A percentile compares a stretch with the other conserved stretches of the same genome.
phyloP scores from a whole-genome alignment of 2,888 invertebrate genomes.

The Agriotes lineatus region DNA sequence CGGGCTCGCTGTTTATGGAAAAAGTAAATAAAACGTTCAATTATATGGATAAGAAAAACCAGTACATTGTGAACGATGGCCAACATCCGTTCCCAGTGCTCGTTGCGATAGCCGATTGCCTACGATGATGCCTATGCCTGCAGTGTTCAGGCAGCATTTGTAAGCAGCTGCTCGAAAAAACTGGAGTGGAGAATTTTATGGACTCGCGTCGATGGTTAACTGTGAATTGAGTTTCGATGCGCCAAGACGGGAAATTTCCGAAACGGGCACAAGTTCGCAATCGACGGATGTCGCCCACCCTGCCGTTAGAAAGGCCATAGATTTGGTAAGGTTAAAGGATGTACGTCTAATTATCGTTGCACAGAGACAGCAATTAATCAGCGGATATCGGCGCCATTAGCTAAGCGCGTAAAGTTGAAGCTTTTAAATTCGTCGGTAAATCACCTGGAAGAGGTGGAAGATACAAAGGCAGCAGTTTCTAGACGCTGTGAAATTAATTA shows the following conservation, averaged over 20 bases:
- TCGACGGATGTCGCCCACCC: constrained; percentile 5
- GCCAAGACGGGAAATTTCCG: not conserved
- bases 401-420: constrained; percentile 4
- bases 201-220: constrained; percentile 19
- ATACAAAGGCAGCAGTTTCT: not conserved
- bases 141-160: constrained; percentile 14
- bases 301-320: not conserved
- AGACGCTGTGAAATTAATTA: constrained; percentile 26
- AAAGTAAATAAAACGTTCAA: constrained; percentile 40
- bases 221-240: constrained; percentile 11
- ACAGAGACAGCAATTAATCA: constrained; percentile 16
- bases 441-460: not conserved
- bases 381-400: constrained; percentile 16
- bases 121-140: constrained; percentile 22
- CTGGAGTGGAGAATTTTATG: constrained; percentile 24
- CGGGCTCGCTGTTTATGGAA: constrained; percentile 34
- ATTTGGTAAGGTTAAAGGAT: constrained; percentile 11
- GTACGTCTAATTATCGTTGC: constrained; percentile 7
- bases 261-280: not conserved
- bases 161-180: constrained; percentile 28
- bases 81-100: constrained; percentile 58
- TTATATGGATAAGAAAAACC: constrained; percentile 44
- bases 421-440: not conserved
- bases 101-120: constrained; percentile 22
- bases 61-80: constrained; percentile 56